A percentile compares a stretch with the other conserved stretches of the same genome.
phyloP scores from a whole-genome alignment of 2,113 vertebrate species.

The Willisornis vidua region DNA sequence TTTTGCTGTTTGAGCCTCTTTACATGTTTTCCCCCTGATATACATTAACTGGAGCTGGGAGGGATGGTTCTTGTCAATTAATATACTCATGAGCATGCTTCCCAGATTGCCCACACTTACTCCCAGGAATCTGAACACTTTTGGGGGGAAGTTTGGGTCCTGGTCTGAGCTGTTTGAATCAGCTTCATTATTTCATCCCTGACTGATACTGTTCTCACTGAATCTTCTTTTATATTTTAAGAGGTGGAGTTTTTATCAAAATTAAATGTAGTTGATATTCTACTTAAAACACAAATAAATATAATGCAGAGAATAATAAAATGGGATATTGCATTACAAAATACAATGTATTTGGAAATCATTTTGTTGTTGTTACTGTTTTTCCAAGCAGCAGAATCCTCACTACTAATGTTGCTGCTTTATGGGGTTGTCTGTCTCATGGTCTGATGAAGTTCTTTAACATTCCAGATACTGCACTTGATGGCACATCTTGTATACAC shows the following conservation, averaged over 20 bases:
- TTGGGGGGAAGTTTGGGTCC: neutral
- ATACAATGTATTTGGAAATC: neutral
- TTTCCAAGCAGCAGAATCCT: neutral
- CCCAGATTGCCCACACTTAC: neutral
- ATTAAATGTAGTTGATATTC: neutral
- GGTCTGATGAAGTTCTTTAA: neutral
- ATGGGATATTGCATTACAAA: neutral
- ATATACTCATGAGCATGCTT: slow-evolving; percentile 1
- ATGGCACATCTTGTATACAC: neutral
- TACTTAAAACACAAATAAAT: neutral
- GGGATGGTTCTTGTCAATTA: neutral
- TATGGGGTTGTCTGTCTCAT: neutral
- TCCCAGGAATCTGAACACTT: slow-evolving; percentile 6
- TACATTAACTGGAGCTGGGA: neutral
- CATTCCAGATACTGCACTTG: neutral
- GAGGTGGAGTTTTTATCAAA: neutral
- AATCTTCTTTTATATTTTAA: neutral
- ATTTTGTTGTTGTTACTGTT: neutral
- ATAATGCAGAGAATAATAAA: neutral
- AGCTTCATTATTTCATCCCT: neutral
- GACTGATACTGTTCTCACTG: neutral
- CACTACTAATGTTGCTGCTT: neutral
- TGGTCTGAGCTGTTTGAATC: neutral
- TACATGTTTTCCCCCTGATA: neutral
- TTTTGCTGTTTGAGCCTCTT: slow-evolving; percentile 35